These are phyloP conservation scores for Ernsta delagoae DNA, from an alignment of 2,888 invertebrate genomes.

Conservation along the genomic window DNA sequence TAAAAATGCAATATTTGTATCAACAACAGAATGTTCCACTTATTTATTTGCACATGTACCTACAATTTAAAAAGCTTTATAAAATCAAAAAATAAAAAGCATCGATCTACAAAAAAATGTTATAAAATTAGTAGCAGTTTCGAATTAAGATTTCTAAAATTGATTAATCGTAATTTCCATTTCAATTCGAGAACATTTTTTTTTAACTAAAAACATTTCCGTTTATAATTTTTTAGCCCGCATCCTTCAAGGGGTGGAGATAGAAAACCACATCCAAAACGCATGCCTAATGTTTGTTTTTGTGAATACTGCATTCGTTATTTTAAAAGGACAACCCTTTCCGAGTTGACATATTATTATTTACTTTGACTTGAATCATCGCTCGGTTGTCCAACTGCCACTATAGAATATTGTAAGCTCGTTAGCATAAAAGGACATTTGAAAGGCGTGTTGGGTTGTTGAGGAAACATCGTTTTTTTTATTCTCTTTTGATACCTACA, in stretches of 20 bases:
- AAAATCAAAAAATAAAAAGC: too few species aligned
- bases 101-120: too few species aligned
- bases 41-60: too few species aligned
- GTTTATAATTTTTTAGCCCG: slow-evolving; percentile 56
- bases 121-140: too few species aligned
- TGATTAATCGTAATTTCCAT: not conserved
- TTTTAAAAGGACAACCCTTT: slow-evolving; percentile 41
- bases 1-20: slow-evolving; percentile 3
- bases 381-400: slow-evolving; percentile 12
- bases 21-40: not conserved
- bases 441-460: slow-evolving; percentile 15
- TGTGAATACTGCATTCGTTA: slow-evolving; percentile 63
- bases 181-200: slow-evolving; percentile 9
- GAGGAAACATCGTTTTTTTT: not conserved
- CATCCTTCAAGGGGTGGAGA: slow-evolving; percentile 51
- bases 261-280: slow-evolving; percentile 42
- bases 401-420: not conserved
- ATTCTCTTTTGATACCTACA: too few species aligned
- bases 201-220: not conserved
- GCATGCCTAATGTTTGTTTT: slow-evolving; percentile 65
- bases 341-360: slow-evolving; percentile 42
- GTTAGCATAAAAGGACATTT: slow-evolving; percentile 20
- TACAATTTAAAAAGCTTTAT: too few species aligned
- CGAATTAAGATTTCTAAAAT: too few species aligned
- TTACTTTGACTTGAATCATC: slow-evolving; percentile 39